A percentile compares a stretch with the other conserved stretches of the same genome.
Conservation (phyloP, 2,113 vertebrate species). For the Nesogale talazaci region DNA sequence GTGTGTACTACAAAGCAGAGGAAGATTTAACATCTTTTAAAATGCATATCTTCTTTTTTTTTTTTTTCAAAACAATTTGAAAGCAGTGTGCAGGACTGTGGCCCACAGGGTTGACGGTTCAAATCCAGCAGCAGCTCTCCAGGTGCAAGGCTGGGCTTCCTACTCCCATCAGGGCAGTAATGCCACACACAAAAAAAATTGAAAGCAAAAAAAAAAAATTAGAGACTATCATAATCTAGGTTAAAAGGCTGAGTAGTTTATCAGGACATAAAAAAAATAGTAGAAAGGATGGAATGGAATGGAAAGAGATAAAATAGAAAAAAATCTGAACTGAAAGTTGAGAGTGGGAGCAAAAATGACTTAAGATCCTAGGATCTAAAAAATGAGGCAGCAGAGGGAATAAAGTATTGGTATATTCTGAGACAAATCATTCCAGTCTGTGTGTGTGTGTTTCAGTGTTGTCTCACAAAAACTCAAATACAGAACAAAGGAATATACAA, state of each 20-base stretch:
- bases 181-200: too few relatives aligned
- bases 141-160: too few relatives aligned
- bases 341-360: not conserved
- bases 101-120: too few relatives aligned
- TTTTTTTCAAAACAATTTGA: too few relatives aligned
- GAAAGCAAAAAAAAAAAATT: constrained; percentile 29
- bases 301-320: not conserved
- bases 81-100: too few relatives aligned
- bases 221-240: constrained; percentile 16
- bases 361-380: not conserved
- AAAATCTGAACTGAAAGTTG: not conserved
- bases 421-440: constrained; percentile 7
- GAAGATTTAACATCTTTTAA: not conserved
- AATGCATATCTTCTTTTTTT: too few relatives aligned
- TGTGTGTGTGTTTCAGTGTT: not conserved
- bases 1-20: not conserved
- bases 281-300: not conserved
- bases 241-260: not conserved
- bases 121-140: too few relatives aligned
- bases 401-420: not conserved
- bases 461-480: not conserved
- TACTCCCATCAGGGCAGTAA: too few relatives aligned
- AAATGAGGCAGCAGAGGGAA: not conserved
- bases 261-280: constrained; percentile 22
- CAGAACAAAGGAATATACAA: not conserved